Base-by-base conservation (phyloP, 2,888 invertebrate genomes). In the Hecatera dysodea region DNA sequence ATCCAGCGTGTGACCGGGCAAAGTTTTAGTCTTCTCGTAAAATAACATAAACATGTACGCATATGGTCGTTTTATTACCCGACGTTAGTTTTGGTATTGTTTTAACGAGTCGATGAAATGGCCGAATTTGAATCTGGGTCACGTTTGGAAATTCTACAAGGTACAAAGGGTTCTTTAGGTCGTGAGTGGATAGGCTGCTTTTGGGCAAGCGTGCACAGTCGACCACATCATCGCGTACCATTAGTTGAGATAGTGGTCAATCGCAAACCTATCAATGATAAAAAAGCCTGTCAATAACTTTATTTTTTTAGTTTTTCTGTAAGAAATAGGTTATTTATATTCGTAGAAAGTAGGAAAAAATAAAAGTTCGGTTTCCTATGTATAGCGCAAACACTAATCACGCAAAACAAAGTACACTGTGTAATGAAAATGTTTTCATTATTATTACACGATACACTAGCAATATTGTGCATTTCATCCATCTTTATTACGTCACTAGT, bases 21-120 rank as follows among this genome's bases (percentile, higher is more conserved):
- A 53, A 42, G 22, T 59, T 73, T 59, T 62, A 48, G 52, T 59
- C 3, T 57, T 39, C 19, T 33, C 15, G 19, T 74, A 62, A 42
- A 56, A 42, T 39, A 27, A 48, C 9, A 8, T 52, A 36, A 27
- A 52, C 4, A 50, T 39, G 2, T 39, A 24, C 19, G 22, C 17
- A 42, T 11, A 17, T 12, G 36, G 19, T 39, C 9, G 12, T 29
- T 72, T 60, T 8, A 33, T 8, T 29, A 52, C 27, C 52, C 27
- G 15, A 52, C 19, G 15, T 27, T 8, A 17, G 52, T 52, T 27
- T 52, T 52, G 2, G n/a, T 46, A 19, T 19, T 44, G 44, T 44
- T 44, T 44, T 19, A 44, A 42, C 5, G 17, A 50, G 2, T 15
- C 22, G 5, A 17, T 22, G 29, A 17, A 17, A 62, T 52, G 17